Percentiles rank a stretch among this genome's conserved stretches.
Conservation (phyloP, 2,797 vertebrate species). For the Streptopelia turtur region DNA sequence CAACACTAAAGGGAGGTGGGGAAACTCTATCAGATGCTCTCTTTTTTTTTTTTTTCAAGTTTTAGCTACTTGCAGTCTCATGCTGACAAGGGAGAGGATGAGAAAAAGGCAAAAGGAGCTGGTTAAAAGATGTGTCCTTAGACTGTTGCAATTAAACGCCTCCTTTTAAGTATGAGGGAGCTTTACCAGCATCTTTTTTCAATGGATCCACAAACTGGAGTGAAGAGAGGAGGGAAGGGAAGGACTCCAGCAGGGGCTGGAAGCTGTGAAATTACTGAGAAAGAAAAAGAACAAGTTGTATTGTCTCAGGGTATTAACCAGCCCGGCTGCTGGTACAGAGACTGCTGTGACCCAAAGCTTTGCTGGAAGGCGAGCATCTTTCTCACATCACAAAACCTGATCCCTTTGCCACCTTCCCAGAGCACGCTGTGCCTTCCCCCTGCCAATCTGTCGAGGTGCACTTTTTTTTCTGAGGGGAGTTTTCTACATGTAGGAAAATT, state of each 20-base stretch:
- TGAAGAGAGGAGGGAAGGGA: not conserved
- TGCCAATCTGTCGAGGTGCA: rapidly evolving
- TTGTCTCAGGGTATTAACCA: slow-evolving; percentile 34
- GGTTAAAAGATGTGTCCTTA: not conserved
- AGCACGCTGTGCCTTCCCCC: not conserved
- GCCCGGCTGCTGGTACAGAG: not conserved
- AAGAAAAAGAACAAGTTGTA: slow-evolving; percentile 35
- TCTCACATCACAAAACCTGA: not conserved
- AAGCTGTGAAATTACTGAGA: slow-evolving; percentile 36
- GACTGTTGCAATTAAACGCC: not conserved
- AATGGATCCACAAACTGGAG: not conserved
- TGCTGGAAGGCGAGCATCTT: not conserved
- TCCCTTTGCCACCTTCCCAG: not conserved
- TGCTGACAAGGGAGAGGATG: not conserved
- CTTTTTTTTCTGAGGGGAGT: not conserved
- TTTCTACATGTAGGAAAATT: not conserved
- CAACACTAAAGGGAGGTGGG: not conserved
- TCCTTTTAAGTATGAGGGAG: not conserved
- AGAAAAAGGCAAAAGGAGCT: not conserved
- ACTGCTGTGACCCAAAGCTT: not conserved
- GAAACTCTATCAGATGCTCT: not conserved
- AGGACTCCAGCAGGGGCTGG: not conserved
- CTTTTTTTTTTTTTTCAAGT: not conserved
- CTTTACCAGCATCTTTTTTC: not conserved
- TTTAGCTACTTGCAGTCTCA: not conserved